These are phyloP conservation scores for Drosophila nigrodunni DNA, from an alignment of 1,140 invertebrate species.

Conservation along the genomic window DNA sequence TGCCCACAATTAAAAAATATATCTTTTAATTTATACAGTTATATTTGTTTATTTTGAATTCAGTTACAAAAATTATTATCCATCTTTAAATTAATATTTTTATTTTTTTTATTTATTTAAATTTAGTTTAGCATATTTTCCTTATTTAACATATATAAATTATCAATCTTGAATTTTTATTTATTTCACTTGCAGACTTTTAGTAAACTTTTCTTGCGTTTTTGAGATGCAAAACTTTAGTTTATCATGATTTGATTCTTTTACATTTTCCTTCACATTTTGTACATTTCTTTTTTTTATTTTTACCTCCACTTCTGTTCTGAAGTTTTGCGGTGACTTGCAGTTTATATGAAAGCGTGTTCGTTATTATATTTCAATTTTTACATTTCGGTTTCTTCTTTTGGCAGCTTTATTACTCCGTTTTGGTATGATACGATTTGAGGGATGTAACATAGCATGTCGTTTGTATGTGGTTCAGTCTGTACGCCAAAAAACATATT, in stretches of 20 bases:
- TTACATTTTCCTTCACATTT: constrained; percentile 18
- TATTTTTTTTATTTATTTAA: no score
- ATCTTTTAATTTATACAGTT: no score
- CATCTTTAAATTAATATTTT: no score
- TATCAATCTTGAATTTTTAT: neutral
- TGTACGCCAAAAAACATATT: constrained; percentile 27
- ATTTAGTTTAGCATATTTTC: no score
- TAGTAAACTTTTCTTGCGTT: no score
- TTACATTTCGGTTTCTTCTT: no score
- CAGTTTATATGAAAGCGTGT: constrained; percentile 53
- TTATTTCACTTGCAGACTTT: neutral
- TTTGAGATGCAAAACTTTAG: neutral
- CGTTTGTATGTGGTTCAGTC: no score
- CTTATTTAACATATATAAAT: no score
- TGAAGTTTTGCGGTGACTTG: constrained; percentile 58
- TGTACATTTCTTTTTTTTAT: neutral
- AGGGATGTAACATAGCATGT: no score
- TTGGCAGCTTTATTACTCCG: constrained; percentile 17
- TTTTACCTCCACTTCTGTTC: neutral
- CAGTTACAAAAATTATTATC: no score
- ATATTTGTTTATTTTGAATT: no score
- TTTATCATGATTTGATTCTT: neutral
- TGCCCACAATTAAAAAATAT: no score
- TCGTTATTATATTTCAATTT: constrained; percentile 2
- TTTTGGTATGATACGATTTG: constrained; percentile 26